Percentiles rank a stretch among this genome's conserved stretches.
Conservation (phyloP, 1,140 invertebrate species). For the Papilio polytes region DNA sequence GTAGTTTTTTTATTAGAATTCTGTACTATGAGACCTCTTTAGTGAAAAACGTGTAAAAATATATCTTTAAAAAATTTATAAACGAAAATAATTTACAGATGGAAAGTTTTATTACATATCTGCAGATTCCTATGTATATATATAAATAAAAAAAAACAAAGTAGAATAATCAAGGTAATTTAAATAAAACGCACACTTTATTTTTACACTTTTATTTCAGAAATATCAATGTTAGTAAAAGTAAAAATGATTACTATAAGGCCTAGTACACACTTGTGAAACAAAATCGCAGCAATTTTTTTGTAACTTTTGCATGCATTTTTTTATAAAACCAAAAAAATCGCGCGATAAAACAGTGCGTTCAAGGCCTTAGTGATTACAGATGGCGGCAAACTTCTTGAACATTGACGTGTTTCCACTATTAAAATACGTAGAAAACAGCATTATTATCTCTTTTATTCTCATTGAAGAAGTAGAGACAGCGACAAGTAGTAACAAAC, state of each 20-base stretch:
- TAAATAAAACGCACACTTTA: background rate
- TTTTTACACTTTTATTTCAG: slow-evolving; percentile 20
- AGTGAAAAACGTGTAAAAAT: no score
- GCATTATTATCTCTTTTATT: background rate
- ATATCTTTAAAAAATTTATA: no score
- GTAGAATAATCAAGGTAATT: no score
- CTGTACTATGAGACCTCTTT: no score
- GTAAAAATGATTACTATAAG: slow-evolving; percentile 34
- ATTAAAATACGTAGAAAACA: background rate
- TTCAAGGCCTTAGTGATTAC: background rate
- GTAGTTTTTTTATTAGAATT: no score
- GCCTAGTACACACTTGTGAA: slow-evolving; percentile 1
- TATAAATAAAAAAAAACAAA: no score
- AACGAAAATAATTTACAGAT: no score
- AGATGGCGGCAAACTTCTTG: background rate
- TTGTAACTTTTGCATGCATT: background rate
- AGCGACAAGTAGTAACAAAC: no score
- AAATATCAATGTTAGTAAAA: slow-evolving; percentile 16
- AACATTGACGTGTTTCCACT: background rate
- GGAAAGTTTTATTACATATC: no score
- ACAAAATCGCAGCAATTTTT: background rate
- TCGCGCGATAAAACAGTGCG: background rate
- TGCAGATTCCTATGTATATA: no score
- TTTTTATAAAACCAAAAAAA: background rate
- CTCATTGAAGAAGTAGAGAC: no score